phyloP scores from a whole-genome alignment of 2,113 vertebrate genomes.

The Furnarius figulus region DNA sequence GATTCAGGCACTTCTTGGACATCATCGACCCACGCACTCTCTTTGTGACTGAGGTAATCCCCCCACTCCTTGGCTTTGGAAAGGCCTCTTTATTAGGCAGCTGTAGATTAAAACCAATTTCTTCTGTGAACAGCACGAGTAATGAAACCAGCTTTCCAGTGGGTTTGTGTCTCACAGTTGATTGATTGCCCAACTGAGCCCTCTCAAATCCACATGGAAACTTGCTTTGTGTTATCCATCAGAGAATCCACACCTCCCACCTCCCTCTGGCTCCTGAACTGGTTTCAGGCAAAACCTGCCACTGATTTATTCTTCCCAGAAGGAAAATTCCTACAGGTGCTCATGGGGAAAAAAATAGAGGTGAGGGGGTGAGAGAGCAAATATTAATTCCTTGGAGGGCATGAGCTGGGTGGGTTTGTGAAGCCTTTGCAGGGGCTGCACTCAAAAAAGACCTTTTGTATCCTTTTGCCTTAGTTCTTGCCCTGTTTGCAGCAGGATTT shows the following conservation, averaged over 20 bases:
- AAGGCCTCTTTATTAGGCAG: neutral
- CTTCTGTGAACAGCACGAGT: neutral
- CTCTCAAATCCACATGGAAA: neutral
- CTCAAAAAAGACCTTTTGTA: fast-evolving
- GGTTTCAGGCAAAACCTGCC: neutral
- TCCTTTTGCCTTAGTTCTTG: neutral
- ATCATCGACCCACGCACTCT: slow-evolving; percentile 92
- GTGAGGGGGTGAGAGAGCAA: neutral
- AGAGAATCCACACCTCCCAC: neutral
- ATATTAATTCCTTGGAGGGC: fast-evolving
- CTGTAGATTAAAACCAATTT: neutral
- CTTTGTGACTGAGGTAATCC: slow-evolving; percentile 88
- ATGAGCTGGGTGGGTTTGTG: fast-evolving
- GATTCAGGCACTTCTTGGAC: slow-evolving; percentile 92
- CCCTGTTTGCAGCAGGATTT: neutral
- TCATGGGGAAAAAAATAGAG: neutral
- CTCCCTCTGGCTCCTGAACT: neutral
- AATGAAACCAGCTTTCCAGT: neutral
- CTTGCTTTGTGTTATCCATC: neutral
- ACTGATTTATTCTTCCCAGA: fast-evolving
- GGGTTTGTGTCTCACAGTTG: neutral
- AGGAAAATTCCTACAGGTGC: neutral
- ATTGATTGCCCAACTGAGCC: neutral
- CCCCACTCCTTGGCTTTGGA: fast-evolving
- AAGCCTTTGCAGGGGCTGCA: neutral